These are phyloP conservation scores for Burhinus bistriatus DNA, from an alignment of 2,113 vertebrate species.

Conservation along the genomic window DNA sequence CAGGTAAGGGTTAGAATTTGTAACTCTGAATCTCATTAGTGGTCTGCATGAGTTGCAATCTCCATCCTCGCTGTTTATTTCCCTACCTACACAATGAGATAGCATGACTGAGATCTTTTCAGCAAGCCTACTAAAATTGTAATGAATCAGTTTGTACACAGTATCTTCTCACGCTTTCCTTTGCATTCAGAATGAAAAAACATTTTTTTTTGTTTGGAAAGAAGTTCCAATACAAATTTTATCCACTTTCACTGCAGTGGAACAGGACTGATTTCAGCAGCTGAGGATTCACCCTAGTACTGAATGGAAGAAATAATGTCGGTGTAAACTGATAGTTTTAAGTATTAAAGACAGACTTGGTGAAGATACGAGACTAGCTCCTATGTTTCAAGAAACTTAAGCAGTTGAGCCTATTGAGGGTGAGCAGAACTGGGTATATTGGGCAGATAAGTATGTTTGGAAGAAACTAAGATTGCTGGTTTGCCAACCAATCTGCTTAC, in stretches of 20 bases:
- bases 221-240: neutral
- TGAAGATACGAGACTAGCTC: neutral
- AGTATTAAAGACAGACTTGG: conserved; percentile 13
- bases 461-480: neutral
- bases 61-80: neutral
- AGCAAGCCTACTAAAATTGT: neutral
- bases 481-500: neutral
- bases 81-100: neutral
- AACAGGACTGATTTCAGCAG: neutral
- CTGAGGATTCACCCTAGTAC: neutral
- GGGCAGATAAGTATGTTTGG: neutral
- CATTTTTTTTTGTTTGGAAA: neutral
- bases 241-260: neutral
- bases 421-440: neutral
- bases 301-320: conserved; percentile 17
- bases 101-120: neutral
- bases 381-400: neutral
- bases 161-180: neutral
- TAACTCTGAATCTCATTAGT: neutral
- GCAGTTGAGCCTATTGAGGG: neutral
- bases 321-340: conserved; percentile 27
- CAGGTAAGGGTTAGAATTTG: neutral
- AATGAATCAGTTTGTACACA: neutral
- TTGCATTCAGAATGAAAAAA: neutral
- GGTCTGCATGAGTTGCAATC: neutral